These are phyloP conservation scores for Emys orbicularis DNA, from an alignment of 2,797 vertebrate genomes.

Conservation along the genomic window DNA sequence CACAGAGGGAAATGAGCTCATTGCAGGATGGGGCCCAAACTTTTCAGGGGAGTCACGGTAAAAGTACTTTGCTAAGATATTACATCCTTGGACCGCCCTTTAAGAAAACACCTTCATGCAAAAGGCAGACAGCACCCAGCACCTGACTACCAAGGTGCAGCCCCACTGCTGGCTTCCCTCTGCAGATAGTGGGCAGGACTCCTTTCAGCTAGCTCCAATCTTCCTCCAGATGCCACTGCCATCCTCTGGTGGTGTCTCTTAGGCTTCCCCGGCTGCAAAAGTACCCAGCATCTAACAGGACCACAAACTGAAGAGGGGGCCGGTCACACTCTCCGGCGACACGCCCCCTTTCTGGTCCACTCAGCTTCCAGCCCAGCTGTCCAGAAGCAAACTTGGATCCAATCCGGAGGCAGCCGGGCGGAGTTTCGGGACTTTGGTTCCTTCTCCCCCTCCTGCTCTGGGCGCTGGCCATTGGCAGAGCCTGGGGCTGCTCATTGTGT, in stretches of 20 bases:
- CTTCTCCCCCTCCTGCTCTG: background rate
- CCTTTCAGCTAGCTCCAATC: background rate
- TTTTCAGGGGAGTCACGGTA: background rate
- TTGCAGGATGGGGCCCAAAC: background rate
- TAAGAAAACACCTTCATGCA: background rate
- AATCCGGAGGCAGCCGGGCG: constrained; percentile 53
- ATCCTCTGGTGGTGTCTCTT: background rate
- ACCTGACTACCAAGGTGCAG: background rate
- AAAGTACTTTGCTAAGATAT: background rate
- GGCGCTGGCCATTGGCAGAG: constrained; percentile 44
- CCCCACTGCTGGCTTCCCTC: background rate
- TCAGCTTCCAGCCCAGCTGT: background rate
- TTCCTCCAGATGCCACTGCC: background rate
- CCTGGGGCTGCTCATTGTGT: constrained; percentile 44
- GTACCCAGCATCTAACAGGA: background rate
- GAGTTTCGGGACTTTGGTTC: background rate
- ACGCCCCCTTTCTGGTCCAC: background rate
- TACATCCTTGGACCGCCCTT: background rate
- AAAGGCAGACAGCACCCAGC: background rate
- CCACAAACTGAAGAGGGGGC: background rate
- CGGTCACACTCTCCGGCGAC: background rate
- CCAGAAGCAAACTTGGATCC: constrained; percentile 69
- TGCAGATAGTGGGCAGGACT: background rate
- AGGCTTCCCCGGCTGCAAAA: background rate
- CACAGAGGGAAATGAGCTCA: background rate